Conservation (phyloP, 2,113 vertebrate genomes). For the Pygoscelis adeliae region DNA sequence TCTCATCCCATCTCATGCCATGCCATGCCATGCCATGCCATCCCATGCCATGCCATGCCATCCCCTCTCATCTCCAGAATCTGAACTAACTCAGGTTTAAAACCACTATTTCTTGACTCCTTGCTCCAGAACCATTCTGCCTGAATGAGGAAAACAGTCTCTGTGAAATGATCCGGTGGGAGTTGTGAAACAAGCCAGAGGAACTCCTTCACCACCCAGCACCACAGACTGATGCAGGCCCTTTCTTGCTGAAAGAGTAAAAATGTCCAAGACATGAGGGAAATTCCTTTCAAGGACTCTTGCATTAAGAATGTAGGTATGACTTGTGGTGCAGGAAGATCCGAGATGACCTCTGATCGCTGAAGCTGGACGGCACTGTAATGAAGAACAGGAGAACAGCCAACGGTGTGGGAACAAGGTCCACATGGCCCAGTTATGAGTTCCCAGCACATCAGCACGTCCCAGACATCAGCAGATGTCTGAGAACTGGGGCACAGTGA, state of each 20-base stretch:
- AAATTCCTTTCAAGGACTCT: background rate
- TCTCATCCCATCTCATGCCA: too few relatives aligned
- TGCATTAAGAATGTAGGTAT: background rate
- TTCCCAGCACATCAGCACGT: background rate
- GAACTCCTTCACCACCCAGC: background rate
- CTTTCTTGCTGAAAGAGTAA: background rate
- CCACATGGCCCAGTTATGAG: background rate
- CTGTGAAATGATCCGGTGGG: accelerated
- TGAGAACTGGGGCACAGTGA: too few relatives aligned
- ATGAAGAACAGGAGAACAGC: background rate
- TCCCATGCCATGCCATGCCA: too few relatives aligned
- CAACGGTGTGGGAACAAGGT: too few relatives aligned
- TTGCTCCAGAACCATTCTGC: background rate
- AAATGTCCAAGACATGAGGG: background rate
- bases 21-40: too few relatives aligned
- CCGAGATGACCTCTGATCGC: accelerated
- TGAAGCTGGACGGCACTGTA: accelerated
- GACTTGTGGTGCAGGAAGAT: background rate
- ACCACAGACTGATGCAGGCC: background rate
- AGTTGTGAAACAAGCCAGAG: background rate
- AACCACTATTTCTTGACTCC: background rate
- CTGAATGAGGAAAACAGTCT: too few relatives aligned
- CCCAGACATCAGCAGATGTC: background rate
- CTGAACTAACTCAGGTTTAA: background rate
- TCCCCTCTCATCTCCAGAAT: too few relatives aligned